A percentile compares a stretch with the other conserved stretches of the same genome.
These are phyloP conservation scores for Tenebrosternarchus preto DNA, from an alignment of 2,113 vertebrate genomes.

Conservation along the genomic window DNA sequence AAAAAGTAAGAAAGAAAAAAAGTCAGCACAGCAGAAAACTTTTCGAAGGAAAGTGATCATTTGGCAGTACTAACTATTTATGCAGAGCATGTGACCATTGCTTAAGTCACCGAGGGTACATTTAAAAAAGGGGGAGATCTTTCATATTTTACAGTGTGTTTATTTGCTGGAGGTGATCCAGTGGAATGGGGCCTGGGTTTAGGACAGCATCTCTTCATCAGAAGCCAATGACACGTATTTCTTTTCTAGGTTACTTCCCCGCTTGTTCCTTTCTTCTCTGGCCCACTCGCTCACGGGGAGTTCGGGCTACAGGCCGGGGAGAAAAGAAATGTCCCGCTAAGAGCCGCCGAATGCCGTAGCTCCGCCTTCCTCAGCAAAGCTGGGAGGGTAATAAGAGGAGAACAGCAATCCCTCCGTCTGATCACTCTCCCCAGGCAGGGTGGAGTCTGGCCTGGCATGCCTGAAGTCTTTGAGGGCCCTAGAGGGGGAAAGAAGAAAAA, in stretches of 20 bases:
- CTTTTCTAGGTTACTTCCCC: constrained; percentile 56
- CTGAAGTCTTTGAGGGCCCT: constrained; percentile 57
- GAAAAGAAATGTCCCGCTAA: background rate
- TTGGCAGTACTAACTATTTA: no score
- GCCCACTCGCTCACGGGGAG: background rate
- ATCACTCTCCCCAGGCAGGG: constrained; percentile 50
- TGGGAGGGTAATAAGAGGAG: constrained; percentile 46
- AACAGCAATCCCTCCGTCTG: constrained; percentile 34
- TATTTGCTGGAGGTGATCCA: constrained; percentile 42
- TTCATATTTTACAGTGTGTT: constrained; percentile 18
- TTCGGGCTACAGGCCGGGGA: background rate
- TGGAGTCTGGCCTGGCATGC: constrained; percentile 47
- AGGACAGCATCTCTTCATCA: constrained; percentile 58
- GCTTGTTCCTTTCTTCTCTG: background rate
- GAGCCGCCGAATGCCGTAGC: constrained; percentile 51
- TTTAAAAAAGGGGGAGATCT: background rate
- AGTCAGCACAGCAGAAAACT: no score
- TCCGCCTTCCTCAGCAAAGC: constrained; percentile 57
- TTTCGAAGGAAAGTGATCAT: no score
- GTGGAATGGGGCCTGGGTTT: constrained; percentile 42
- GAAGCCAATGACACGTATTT: constrained; percentile 63
- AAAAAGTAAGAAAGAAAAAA: no score
- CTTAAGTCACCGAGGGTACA: no score
- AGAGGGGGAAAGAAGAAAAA: constrained; percentile 32
- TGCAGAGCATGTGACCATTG: no score